Conservation (phyloP, 2,797 vertebrate species). For the Rhincodon typus region DNA sequence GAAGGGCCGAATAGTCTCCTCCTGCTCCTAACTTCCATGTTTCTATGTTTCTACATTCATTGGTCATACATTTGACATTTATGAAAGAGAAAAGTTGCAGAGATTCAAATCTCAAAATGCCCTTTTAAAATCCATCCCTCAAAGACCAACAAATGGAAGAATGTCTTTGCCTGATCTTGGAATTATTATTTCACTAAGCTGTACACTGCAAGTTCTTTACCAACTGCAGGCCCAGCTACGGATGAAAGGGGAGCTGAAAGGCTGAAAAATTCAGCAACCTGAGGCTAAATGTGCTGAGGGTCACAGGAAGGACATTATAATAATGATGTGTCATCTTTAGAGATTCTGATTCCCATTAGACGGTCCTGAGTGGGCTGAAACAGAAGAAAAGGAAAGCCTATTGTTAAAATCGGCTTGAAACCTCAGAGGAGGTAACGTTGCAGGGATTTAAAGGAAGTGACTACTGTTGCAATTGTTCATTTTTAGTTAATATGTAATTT, state of each 20-base stretch:
- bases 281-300: slow-evolving; percentile 48
- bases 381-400: neutral
- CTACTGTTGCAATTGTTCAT: neutral
- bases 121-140: slow-evolving; percentile 5
- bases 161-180: slow-evolving; percentile 6
- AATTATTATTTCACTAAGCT: slow-evolving; percentile 24
- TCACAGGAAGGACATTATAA: slow-evolving; percentile 59
- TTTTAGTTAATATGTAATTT: neutral
- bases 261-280: neutral
- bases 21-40: too few species aligned
- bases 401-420: neutral
- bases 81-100: neutral
- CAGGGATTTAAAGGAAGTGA: neutral
- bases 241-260: neutral
- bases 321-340: slow-evolving; percentile 55
- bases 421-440: neutral
- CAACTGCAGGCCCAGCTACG: slow-evolving; percentile 3
- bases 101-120: slow-evolving; percentile 18
- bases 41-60: neutral
- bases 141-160: slow-evolving; percentile 27
- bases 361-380: slow-evolving; percentile 47
- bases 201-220: neutral
- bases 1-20: too few species aligned
- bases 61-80: slow-evolving; percentile 2
- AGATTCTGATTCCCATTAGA: slow-evolving; percentile 48